Conservation (phyloP, 1,140 invertebrate species). For the Octopus bimaculoides region DNA sequence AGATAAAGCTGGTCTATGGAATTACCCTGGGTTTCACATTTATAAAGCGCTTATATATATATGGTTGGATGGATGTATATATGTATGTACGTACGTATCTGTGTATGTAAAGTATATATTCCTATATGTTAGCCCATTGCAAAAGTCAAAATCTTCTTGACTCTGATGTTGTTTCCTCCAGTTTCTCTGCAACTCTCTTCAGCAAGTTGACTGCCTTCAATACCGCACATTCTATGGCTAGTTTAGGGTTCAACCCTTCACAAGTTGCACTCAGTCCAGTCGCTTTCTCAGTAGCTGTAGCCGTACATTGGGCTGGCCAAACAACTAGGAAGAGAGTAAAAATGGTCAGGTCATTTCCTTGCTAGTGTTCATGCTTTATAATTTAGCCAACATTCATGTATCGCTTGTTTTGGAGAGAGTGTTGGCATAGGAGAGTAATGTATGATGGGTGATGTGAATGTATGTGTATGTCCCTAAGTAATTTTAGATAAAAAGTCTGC, state of each 20-base stretch:
- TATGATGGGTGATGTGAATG: no score
- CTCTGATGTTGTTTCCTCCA: not conserved
- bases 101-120: not conserved
- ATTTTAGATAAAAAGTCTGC: no score
- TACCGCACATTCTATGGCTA: not conserved
- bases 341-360: not conserved
- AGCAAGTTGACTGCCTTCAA: not conserved
- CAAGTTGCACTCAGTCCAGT: not conserved
- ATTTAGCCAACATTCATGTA: no score
- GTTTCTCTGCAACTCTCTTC: not conserved
- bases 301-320: not conserved
- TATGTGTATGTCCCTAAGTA: no score
- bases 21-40: no score
- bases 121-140: not conserved
- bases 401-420: no score
- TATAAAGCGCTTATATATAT: not conserved
- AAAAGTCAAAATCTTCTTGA: not conserved
- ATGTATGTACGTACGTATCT: not conserved
- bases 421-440: no score
- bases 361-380: no score
- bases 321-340: not conserved
- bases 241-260: not conserved
- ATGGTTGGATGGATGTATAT: not conserved
- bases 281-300: not conserved
- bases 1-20: no score